phyloP scores from a whole-genome alignment of 2,797 vertebrate genomes.

The Takifugu ocellatus region DNA sequence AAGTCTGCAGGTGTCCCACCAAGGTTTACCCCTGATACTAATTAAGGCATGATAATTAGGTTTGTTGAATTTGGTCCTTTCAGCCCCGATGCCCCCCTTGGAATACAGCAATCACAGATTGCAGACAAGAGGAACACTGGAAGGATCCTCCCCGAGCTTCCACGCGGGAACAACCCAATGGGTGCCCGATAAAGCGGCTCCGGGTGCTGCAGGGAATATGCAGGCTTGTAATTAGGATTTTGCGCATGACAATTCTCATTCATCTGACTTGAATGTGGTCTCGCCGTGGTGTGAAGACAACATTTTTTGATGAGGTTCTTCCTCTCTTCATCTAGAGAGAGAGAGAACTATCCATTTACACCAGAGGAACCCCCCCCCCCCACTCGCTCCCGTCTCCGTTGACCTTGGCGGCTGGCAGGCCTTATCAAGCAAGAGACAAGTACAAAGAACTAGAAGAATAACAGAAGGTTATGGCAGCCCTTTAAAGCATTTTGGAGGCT shows the following conservation, averaged over 20 bases:
- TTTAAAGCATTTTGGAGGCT: slow-evolving; percentile 68
- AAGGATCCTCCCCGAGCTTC: slow-evolving; percentile 64
- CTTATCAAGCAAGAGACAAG: slow-evolving; percentile 74
- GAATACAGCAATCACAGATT: slow-evolving; percentile 79
- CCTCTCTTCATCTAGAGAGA: slow-evolving; percentile 72
- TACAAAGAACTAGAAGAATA: slow-evolving; percentile 74
- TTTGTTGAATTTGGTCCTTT: slow-evolving; percentile 95
- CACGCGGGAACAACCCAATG: slow-evolving; percentile 59
- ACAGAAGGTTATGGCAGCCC: slow-evolving; percentile 75
- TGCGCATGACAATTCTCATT: slow-evolving; percentile 73
- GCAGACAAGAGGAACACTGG: slow-evolving; percentile 74
- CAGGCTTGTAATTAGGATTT: slow-evolving; percentile 77
- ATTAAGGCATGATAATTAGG: slow-evolving; percentile 99
- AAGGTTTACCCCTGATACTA: slow-evolving; percentile 99
- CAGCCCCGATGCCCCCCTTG: slow-evolving; percentile 69
- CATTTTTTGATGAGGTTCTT: slow-evolving; percentile 75
- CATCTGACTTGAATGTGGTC: slow-evolving; percentile 73
- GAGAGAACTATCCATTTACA: slow-evolving; percentile 70
- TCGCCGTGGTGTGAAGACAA: slow-evolving; percentile 63
- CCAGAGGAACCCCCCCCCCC: slow-evolving; percentile 46
- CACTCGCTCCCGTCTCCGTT: slow-evolving; percentile 56
- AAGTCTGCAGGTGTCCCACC: slow-evolving; percentile 99
- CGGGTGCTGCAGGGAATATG: slow-evolving; percentile 63
- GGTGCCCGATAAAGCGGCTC: slow-evolving; percentile 68
- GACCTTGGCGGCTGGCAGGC: slow-evolving; percentile 74